Evolutionary conservation across 64 coral and sea anemone species (phyloP).

Genomic region (Dendrophyllia cribrosa): DNA sequence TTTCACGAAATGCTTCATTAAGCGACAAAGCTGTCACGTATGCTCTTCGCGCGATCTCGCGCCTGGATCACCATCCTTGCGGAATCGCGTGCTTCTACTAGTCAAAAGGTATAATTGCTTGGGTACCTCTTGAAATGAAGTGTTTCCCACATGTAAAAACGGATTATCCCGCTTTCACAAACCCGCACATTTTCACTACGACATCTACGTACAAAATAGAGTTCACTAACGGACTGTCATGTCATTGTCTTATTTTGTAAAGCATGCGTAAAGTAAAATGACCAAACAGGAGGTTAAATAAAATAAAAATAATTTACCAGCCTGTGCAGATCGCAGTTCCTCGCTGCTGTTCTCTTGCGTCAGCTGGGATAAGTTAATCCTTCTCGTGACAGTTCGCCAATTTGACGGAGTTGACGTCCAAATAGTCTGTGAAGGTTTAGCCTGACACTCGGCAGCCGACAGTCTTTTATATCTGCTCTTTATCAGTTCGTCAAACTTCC

Average conservation of each 20-base stretch:
- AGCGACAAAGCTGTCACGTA: background rate
- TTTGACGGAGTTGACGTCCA: background rate
- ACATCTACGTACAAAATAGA: background rate
- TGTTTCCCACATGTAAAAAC: constrained; percentile 5
- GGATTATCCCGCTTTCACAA: constrained; percentile 25
- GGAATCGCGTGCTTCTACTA: background rate
- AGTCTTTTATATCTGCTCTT: constrained; percentile 24
- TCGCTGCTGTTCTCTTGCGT: background rate
- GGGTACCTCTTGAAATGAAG: constrained; percentile 39
- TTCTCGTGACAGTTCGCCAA: background rate
- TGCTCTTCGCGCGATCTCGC: background rate
- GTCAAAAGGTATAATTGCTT: background rate
- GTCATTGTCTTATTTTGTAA: too few species aligned
- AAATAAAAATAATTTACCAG: background rate
- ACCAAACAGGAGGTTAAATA: background rate
- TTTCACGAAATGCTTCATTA: background rate
- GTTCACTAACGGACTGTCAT: background rate
- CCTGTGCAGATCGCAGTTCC: background rate
- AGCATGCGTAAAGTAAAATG: background rate
- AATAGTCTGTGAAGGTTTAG: background rate
- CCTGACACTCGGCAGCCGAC: constrained; percentile 11
- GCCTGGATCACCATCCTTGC: background rate
- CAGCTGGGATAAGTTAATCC: background rate
- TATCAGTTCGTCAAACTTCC: constrained; percentile 9
- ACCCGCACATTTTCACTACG: background rate